Evolutionary conservation across 2,888 invertebrate genomes (phyloP).

Genomic region (Acrocyrtus sp.): DNA sequence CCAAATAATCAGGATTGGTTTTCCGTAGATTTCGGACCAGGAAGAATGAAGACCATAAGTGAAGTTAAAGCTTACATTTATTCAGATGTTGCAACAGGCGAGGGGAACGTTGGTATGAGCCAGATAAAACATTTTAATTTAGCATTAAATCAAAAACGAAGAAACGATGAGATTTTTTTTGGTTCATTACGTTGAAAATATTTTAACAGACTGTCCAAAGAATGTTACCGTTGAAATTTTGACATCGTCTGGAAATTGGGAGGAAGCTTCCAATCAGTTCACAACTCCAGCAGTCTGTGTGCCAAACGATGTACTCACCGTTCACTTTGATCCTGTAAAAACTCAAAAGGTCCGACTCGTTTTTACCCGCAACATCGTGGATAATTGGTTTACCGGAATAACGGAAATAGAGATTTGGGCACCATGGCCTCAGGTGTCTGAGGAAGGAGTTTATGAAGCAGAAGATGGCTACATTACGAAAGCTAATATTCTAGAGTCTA

Average conservation of each 20-base stretch:
- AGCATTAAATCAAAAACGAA: background rate
- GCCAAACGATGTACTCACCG: slow-evolving; percentile 54
- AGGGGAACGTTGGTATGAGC: slow-evolving; percentile 54
- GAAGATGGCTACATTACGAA: slow-evolving; percentile 57
- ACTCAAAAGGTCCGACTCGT: slow-evolving; percentile 52
- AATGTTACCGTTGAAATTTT: slow-evolving; percentile 44
- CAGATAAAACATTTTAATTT: too few relatives aligned
- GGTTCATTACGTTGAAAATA: background rate
- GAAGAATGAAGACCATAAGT: slow-evolving; percentile 43
- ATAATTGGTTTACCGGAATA: slow-evolving; percentile 57
- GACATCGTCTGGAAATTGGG: slow-evolving; percentile 33
- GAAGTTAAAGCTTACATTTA: slow-evolving; percentile 58
- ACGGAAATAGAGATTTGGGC: slow-evolving; percentile 61
- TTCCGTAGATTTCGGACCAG: slow-evolving; percentile 60
- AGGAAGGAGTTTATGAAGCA: slow-evolving; percentile 52
- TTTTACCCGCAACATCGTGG: slow-evolving; percentile 48
- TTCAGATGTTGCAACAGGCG: slow-evolving; percentile 54
- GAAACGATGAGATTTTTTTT: background rate
- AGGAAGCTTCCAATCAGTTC: slow-evolving; percentile 32
- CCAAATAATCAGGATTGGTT: slow-evolving; percentile 53
- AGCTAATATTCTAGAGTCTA: slow-evolving; percentile 37
- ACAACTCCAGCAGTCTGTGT: slow-evolving; percentile 42
- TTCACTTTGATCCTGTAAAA: slow-evolving; percentile 52
- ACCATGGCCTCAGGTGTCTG: slow-evolving; percentile 55
- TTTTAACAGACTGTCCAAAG: slow-evolving; percentile 53